Conservation (phyloP, 2,797 vertebrate species). For the Botia almorhae region DNA sequence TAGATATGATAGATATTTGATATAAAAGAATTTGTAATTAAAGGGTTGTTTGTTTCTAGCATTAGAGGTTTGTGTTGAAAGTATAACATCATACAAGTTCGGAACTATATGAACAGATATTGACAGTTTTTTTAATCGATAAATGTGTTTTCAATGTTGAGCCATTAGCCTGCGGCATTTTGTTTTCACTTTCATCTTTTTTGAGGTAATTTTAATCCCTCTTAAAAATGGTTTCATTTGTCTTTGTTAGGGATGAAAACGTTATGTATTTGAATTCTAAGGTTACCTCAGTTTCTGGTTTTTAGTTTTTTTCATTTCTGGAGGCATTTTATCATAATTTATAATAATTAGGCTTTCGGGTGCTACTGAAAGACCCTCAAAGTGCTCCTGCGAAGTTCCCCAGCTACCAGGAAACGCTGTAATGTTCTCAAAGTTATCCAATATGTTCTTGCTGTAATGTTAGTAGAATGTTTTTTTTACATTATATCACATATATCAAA, state of each 20-base stretch:
- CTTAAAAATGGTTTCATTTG: slow-evolving; percentile 16
- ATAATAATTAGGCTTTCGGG: slow-evolving; percentile 6
- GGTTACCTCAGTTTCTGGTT: not conserved
- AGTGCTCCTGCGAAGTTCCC: too few relatives aligned
- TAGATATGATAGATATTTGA: not conserved
- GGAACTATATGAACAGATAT: too few relatives aligned
- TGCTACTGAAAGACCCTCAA: not conserved
- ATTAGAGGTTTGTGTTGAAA: too few relatives aligned
- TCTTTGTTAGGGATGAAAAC: slow-evolving; percentile 2
- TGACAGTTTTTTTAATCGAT: not conserved
- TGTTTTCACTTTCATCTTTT: not conserved
- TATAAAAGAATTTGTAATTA: too few relatives aligned
- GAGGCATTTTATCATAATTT: slow-evolving; percentile 19
- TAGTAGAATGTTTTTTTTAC: too few relatives aligned
- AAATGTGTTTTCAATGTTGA: not conserved
- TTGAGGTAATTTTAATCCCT: not conserved
- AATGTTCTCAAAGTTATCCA: not conserved
- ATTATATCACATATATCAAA: too few relatives aligned
- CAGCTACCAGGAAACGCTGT: too few relatives aligned
- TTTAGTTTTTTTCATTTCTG: slow-evolving; percentile 10
- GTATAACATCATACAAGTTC: too few relatives aligned
- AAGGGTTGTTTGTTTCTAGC: too few relatives aligned
- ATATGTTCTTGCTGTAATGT: too few relatives aligned
- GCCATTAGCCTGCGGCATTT: not conserved
- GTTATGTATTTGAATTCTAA: slow-evolving; percentile 1